phyloP scores from a whole-genome alignment of 2,888 invertebrate species.

The Argyresthia goedartella region DNA sequence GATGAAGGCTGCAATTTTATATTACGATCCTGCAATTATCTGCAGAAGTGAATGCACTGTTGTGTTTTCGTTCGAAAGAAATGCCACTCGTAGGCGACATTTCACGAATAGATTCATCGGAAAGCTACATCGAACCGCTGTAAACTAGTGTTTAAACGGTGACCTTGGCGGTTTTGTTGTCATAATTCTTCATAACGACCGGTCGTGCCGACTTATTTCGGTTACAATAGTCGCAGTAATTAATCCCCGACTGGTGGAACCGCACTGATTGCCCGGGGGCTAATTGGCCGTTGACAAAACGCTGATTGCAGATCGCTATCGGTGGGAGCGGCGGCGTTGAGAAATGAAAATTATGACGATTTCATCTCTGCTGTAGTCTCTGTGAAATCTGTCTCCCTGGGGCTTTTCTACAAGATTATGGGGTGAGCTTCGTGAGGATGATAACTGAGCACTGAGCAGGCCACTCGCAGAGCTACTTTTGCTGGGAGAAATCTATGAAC shows the following conservation, averaged over 20 bases:
- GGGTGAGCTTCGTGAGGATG: too few relatives aligned
- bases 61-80: too few relatives aligned
- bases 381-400: too few relatives aligned
- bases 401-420: too few relatives aligned
- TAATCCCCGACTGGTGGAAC: constrained; percentile 12
- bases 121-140: constrained; percentile 16
- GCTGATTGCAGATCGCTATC: constrained; percentile 19
- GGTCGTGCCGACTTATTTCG: constrained; percentile 6
- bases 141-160: neutral
- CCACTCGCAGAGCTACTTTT: too few relatives aligned
- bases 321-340: constrained; percentile 15
- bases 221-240: constrained; percentile 16
- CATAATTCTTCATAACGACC: constrained; percentile 17
- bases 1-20: too few relatives aligned
- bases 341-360: constrained; percentile 12
- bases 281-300: constrained; percentile 19
- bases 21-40: too few relatives aligned
- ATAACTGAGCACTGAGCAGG: too few relatives aligned
- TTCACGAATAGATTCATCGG: constrained; percentile 15
- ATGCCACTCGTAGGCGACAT: constrained; percentile 9
- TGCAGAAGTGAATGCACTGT: too few relatives aligned
- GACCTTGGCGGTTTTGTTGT: constrained; percentile 21
- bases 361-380: too few relatives aligned
- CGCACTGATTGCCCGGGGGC: constrained; percentile 11
- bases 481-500: too few relatives aligned